Percentiles rank a stretch among this genome's conserved stretches.
These are phyloP conservation scores for Elephas maximus DNA, from an alignment of 2,113 vertebrate genomes.

Conservation along the genomic window DNA sequence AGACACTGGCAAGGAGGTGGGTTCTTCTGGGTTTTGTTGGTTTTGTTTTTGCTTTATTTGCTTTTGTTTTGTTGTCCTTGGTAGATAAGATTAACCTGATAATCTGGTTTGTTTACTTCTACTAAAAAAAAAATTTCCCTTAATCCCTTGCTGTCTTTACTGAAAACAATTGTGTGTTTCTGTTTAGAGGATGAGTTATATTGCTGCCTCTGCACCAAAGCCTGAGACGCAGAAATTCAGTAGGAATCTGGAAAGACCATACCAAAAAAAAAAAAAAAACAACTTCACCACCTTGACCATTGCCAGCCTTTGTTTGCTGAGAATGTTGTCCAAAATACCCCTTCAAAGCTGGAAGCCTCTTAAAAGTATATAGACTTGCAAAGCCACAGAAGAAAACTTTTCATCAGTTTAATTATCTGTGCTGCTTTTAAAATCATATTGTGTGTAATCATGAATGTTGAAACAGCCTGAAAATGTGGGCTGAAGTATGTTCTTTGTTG, in stretches of 20 bases:
- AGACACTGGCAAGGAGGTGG: background rate
- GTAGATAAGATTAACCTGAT: conserved; percentile 2
- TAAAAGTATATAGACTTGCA: background rate
- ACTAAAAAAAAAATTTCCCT: background rate
- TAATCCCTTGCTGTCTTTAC: background rate
- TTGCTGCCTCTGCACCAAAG: background rate
- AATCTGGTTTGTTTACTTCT: background rate
- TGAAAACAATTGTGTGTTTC: background rate
- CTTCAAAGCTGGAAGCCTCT: background rate
- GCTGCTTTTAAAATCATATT: background rate
- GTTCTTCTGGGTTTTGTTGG: background rate
- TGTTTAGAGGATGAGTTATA: background rate
- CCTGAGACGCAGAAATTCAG: background rate
- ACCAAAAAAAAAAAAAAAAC: background rate
- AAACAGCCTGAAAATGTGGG: background rate
- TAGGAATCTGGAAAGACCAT: background rate
- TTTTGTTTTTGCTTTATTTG: background rate
- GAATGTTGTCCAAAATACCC: background rate
- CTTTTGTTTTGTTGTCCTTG: background rate
- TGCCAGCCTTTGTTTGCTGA: background rate
- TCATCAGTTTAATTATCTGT: background rate
- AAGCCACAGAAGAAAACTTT: background rate
- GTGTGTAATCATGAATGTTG: background rate
- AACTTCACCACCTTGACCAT: background rate
- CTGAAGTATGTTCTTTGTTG: background rate